These are phyloP conservation scores for Norana najaformis DNA, from an alignment of 2,888 invertebrate genomes.

Conservation along the genomic window DNA sequence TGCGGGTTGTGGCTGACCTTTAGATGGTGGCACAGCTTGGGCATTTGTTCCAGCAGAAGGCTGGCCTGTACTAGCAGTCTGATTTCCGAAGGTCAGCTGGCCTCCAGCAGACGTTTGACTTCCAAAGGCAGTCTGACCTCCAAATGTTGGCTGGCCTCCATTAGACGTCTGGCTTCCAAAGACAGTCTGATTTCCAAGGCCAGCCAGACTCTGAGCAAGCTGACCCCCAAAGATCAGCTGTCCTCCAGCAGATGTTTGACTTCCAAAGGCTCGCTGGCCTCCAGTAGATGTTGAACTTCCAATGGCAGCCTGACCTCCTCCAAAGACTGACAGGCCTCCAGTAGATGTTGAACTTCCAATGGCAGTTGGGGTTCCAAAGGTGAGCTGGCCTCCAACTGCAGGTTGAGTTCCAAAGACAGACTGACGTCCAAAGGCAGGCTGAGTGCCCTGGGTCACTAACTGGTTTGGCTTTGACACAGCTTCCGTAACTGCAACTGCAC, in stretches of 20 bases:
- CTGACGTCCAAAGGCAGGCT: background rate
- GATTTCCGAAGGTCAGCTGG: background rate
- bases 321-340: too few species aligned
- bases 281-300: too few species aligned
- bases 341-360: too few species aligned
- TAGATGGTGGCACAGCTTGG: background rate
- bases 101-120: background rate
- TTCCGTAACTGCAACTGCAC: background rate
- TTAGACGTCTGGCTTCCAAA: background rate
- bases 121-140: background rate
- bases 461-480: background rate
- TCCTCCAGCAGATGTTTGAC: too few species aligned
- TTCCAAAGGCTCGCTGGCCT: too few species aligned
- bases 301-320: too few species aligned
- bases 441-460: background rate
- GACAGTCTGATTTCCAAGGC: background rate
- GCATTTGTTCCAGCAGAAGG: background rate
- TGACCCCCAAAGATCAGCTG: too few species aligned
- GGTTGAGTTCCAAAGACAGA: background rate
- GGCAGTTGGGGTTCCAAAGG: too few species aligned
- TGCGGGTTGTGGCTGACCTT: background rate
- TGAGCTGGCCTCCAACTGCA: too few species aligned
- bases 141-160: background rate
- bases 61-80: background rate
- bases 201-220: too few species aligned